A percentile compares a stretch with the other conserved stretches of the same genome.
Evolutionary conservation across 2,888 invertebrate genomes (phyloP).

Genomic region (Andrena hattorfiana): DNA sequence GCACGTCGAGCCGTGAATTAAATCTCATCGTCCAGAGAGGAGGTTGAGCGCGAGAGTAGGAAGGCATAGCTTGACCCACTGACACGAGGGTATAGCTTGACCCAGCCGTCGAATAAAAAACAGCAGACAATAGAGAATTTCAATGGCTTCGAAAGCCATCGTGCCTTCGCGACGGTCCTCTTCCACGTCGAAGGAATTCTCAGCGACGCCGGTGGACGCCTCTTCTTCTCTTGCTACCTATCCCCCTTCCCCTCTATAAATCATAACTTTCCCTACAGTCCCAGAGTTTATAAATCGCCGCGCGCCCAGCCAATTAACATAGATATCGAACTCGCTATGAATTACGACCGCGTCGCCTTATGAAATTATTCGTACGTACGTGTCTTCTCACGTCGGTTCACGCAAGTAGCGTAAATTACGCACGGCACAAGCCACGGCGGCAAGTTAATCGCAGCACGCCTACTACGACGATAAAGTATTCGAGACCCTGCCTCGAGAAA

Average conservation of each 20-base stretch:
- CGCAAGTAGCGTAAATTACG: conserved; percentile 45
- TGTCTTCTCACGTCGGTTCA: conserved; percentile 46
- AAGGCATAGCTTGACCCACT: conserved; percentile 40
- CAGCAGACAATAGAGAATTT: conserved; percentile 45
- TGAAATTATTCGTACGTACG: conserved; percentile 1
- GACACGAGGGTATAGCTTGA: conserved; percentile 33
- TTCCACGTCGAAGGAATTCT: conserved; percentile 15
- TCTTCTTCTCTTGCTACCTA: not conserved
- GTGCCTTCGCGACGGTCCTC: not conserved
- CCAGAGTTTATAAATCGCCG: conserved; percentile 2
- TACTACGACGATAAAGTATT: conserved; percentile 29
- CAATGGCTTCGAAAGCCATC: conserved; percentile 22
- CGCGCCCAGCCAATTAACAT: conserved; percentile 9
- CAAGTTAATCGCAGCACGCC: conserved; percentile 37
- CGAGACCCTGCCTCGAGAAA: conserved; percentile 2
- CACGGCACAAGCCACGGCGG: not conserved
- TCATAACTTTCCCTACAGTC: not conserved
- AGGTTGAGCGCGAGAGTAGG: conserved; percentile 3
- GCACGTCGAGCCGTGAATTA: conserved; percentile 50
- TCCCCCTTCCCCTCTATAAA: not conserved
- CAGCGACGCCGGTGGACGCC: not conserved
- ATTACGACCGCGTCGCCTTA: not conserved
- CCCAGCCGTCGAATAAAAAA: conserved; percentile 27
- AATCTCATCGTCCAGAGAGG: conserved; percentile 44
- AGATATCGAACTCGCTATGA: not conserved